Percentiles rank a stretch among this genome's conserved stretches.
phyloP scores from a whole-genome alignment of 2,113 vertebrate species.

The Chaetura pelagica region DNA sequence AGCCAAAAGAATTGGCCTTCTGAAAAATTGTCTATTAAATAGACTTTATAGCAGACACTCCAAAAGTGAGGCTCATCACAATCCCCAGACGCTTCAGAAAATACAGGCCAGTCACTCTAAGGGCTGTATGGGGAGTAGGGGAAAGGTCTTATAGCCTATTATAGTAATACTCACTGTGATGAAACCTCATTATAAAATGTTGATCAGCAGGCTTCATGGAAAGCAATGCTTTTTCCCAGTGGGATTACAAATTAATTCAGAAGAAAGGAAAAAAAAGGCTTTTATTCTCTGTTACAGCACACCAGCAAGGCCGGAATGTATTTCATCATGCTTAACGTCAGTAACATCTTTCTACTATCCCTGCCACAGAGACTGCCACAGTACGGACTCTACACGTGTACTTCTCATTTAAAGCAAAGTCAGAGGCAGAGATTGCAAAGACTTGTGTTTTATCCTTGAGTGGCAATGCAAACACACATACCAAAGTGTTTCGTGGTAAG shows the following conservation, averaged over 20 bases:
- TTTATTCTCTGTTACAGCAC: background rate
- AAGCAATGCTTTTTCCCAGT: background rate
- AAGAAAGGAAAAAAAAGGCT: background rate
- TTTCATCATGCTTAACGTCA: background rate
- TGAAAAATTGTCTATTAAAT: background rate
- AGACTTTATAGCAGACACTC: background rate
- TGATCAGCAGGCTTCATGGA: background rate
- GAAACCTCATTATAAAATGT: constrained; percentile 18
- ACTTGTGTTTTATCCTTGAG: background rate
- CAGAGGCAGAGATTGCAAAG: background rate
- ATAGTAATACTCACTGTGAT: background rate
- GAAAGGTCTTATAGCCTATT: background rate
- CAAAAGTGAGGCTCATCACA: background rate
- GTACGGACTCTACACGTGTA: background rate
- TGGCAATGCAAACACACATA: background rate
- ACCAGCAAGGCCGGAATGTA: background rate
- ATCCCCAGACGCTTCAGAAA: background rate
- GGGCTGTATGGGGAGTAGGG: background rate
- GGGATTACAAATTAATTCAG: background rate
- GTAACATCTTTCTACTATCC: background rate
- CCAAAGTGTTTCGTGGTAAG: background rate
- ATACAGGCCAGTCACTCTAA: background rate
- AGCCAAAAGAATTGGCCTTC: background rate
- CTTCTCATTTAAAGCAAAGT: background rate
- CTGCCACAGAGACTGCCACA: background rate